Evolutionary conservation across 2,113 vertebrate genomes (phyloP), one percentile per base, ranked within the genome.

Genomic region (Antigone vipio): DNA sequence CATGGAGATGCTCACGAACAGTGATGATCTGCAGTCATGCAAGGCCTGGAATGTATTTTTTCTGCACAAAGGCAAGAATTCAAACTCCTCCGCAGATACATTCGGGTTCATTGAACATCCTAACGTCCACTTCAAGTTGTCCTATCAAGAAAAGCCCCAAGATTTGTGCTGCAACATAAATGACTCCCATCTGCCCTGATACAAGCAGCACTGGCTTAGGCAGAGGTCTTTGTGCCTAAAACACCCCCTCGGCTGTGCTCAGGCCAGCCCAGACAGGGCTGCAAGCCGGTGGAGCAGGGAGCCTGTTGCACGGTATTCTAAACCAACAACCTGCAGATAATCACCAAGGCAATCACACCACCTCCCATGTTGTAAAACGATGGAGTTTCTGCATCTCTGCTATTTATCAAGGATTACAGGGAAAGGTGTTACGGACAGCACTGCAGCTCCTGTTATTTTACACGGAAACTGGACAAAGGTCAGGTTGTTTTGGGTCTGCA

Each of bases 381-480:
- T 15, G 14, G 52, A 40, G 27, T 23, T 79, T 55, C 58, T 44
- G 44, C 42, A 55, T 26, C 59, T 73, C 52, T 35, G 64, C 55
- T 71, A 5, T 67, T 89, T 44, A 40, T 21, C 34, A 4, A 17
- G 30, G 85, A 22, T 59, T 11, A 44, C 7, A n/a, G 24, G 24
- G 5, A 58, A 77, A 78, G 27, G 14, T 3, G 9, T 44, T 15
- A 49, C 0, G 4, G 49, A 30, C 22, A 34, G 22, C 23, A 10
- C 34, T 3, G 22, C 35, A 56, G 21, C 44, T 78, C 26, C 40
- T 32, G 27, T 12, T 35, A 20, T 22, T 71, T 59, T 15, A 64
- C 9, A 6, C 0, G 1, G 71, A 35, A 89, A 68, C 12, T 1
- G 40, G 35, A n/a, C 22, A 32, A 56, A 42, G 1, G 2, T 26